Conservation (phyloP, 2,113 vertebrate species). For the Phoenicopterus ruber region DNA sequence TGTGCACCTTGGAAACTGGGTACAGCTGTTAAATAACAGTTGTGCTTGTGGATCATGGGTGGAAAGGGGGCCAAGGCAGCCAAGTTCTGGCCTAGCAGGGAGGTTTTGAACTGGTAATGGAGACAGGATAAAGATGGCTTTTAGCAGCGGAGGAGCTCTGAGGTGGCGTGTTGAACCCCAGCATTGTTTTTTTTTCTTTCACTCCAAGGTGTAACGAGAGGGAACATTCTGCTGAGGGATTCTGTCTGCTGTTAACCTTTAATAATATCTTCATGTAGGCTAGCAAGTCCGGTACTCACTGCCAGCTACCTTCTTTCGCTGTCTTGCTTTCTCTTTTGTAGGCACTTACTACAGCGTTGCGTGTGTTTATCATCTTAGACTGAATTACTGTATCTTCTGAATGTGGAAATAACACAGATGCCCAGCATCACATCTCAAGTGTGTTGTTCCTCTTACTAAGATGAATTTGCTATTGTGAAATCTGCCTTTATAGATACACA, state of each 20-base stretch:
- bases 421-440: background rate
- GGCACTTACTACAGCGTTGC: background rate
- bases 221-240: background rate
- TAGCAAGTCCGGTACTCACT: background rate
- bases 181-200: background rate
- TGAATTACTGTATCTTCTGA: background rate
- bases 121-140: background rate
- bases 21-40: background rate
- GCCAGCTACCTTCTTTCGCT: background rate
- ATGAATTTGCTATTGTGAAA: background rate
- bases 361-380: background rate
- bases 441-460: background rate
- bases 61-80: background rate
- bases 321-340: background rate
- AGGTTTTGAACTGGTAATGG: background rate
- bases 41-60: background rate
- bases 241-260: background rate
- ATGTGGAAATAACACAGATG: background rate
- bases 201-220: background rate
- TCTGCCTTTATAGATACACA: background rate
- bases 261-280: background rate
- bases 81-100: fast-evolving
- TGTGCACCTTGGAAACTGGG: background rate
- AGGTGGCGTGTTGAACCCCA: background rate
- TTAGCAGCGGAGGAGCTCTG: background rate